Conservation (phyloP, 37 sponge, comb jelly and placozoan species). For the Halichondria panicea region DNA sequence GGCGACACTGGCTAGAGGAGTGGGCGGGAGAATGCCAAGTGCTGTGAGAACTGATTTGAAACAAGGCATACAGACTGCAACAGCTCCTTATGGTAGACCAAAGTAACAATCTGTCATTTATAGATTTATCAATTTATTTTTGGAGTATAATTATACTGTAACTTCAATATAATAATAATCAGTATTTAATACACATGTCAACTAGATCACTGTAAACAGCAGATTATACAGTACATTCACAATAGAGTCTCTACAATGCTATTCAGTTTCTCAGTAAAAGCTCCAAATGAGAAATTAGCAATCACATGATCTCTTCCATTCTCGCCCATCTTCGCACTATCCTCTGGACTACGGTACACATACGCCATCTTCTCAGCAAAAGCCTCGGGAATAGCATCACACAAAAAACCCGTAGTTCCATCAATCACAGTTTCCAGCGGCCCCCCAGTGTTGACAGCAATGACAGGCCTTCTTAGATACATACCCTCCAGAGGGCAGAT, state of each 20-base stretch:
- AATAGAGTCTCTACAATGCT: constrained; percentile 3
- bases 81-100: constrained; percentile 24
- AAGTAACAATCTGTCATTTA: background rate
- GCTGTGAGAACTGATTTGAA: constrained; percentile 11
- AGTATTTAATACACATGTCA: constrained; percentile 1
- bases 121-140: background rate
- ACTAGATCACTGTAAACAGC: too few species aligned
- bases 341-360: constrained; percentile 25
- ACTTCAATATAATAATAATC: background rate
- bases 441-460: constrained; percentile 96
- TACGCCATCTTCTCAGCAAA: constrained; percentile 78
- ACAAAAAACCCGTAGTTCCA: constrained; percentile 84
- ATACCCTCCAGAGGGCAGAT: constrained; percentile 98
- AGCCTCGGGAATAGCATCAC: constrained; percentile 67
- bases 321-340: constrained; percentile 51
- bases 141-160: background rate
- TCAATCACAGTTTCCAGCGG: constrained; percentile 90
- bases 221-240: background rate
- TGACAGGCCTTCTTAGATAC: constrained; percentile 92
- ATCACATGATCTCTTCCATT: constrained; percentile 61
- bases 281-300: constrained; percentile 83
- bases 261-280: constrained; percentile 74
- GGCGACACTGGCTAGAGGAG: background rate
- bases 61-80: constrained; percentile 2
- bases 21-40: background rate